Evolutionary conservation across 2,797 vertebrate species (phyloP).

Genomic region (Anomalospiza imberbis): DNA sequence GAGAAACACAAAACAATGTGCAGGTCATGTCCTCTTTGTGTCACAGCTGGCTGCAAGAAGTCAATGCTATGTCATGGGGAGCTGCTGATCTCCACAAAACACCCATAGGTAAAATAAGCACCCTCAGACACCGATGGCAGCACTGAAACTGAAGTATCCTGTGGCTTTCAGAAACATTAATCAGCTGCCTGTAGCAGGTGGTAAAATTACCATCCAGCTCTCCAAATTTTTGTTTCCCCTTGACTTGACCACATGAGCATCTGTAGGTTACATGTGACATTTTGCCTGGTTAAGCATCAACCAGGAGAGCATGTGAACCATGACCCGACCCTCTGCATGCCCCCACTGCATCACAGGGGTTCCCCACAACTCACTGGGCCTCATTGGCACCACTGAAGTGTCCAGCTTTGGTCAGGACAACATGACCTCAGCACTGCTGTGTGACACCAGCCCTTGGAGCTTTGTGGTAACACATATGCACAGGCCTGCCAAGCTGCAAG

Average conservation of each 20-base stretch:
- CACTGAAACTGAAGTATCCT: neutral
- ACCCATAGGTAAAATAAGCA: neutral
- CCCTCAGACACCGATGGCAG: neutral
- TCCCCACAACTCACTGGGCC: neutral
- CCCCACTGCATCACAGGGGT: neutral
- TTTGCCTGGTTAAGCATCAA: neutral
- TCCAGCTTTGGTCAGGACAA: neutral
- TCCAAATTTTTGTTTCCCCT: neutral
- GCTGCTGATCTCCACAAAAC: neutral
- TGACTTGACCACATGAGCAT: neutral
- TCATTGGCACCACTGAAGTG: neutral
- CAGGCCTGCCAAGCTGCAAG: neutral
- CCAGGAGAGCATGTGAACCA: neutral
- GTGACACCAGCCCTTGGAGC: accelerated
- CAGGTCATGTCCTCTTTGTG: neutral
- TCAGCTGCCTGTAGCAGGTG: neutral
- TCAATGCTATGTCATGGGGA: neutral
- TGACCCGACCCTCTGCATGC: neutral
- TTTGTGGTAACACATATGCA: neutral
- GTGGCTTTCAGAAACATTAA: neutral
- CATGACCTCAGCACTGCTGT: neutral
- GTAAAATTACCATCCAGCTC: neutral
- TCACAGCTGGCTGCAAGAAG: neutral
- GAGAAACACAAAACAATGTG: neutral
- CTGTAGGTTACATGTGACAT: neutral